Evolutionary conservation across 2,888 invertebrate species (phyloP).

Genomic region (Phrixothrix hirtus): DNA sequence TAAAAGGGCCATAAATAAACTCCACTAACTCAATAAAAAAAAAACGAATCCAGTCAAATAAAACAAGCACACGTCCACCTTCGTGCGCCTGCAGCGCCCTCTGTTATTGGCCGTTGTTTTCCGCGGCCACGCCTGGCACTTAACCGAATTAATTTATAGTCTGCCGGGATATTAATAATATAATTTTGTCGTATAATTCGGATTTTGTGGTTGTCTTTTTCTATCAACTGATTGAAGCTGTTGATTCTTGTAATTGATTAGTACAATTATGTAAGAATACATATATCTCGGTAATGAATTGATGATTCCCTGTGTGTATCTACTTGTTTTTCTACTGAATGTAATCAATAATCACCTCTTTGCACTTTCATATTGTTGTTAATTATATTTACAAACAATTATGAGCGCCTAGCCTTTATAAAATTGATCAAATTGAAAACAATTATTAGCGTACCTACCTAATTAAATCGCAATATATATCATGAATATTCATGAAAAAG

Average conservation of each 20-base stretch:
- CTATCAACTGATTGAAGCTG: conserved; percentile 8
- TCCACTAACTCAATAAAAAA: conserved; percentile 41
- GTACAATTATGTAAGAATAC: conserved; percentile 2
- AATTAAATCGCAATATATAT: too few relatives aligned
- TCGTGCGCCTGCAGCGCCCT: conserved; percentile 23
- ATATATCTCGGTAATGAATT: conserved; percentile 5
- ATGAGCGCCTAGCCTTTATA: too few relatives aligned
- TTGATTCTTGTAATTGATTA: conserved; percentile 9
- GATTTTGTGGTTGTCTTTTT: conserved; percentile 6
- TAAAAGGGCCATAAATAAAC: conserved; percentile 53
- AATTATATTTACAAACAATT: background rate
- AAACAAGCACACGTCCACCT: conserved; percentile 40
- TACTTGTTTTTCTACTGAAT: conserved; percentile 1
- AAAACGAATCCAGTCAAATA: conserved; percentile 40
- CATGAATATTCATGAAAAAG: too few relatives aligned
- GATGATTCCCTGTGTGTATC: conserved; percentile 4
- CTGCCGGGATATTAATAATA: conserved; percentile 13
- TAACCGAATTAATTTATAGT: conserved; percentile 21
- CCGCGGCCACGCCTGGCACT: conserved; percentile 28
- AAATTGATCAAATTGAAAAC: too few relatives aligned
- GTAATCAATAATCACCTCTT: conserved; percentile 2
- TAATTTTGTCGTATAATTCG: conserved; percentile 1
- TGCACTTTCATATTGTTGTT: background rate
- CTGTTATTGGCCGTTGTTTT: conserved; percentile 30
- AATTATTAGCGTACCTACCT: too few relatives aligned